Evolutionary conservation across 2,797 vertebrate genomes (phyloP).

Genomic region (Paedocypris micromegethes): DNA sequence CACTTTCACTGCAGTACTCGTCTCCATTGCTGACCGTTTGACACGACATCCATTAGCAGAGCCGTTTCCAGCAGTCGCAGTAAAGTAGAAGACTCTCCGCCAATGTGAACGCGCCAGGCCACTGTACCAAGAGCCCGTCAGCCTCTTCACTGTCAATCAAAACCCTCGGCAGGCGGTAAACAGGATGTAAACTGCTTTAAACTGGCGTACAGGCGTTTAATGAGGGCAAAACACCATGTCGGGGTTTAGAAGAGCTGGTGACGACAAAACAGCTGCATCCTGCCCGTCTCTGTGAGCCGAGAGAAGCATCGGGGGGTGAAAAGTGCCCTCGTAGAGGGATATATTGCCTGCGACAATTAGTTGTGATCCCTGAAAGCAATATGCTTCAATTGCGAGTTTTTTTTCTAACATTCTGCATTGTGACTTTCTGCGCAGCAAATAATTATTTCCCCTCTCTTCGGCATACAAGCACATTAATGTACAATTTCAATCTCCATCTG

Average conservation of each 20-base stretch:
- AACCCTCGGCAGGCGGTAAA: slow-evolving; percentile 59
- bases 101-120: slow-evolving; percentile 4
- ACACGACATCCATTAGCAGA: slow-evolving; percentile 42
- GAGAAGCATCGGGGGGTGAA: slow-evolving; percentile 35
- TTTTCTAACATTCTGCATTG: slow-evolving; percentile 44
- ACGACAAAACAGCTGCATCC: background rate
- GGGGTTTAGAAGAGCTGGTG: slow-evolving; percentile 18
- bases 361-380: slow-evolving; percentile 49
- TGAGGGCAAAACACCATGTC: slow-evolving; percentile 2
- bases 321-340: slow-evolving; percentile 45
- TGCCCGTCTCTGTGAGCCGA: slow-evolving; percentile 7
- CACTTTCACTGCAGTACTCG: slow-evolving; percentile 2
- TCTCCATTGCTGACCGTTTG: slow-evolving; percentile 47
- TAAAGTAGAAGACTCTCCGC: slow-evolving; percentile 9
- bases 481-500: slow-evolving; percentile 78
- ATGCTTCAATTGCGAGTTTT: slow-evolving; percentile 44
- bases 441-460: slow-evolving; percentile 61
- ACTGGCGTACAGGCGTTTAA: slow-evolving; percentile 35
- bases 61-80: slow-evolving; percentile 12
- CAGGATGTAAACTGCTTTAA: slow-evolving; percentile 68
- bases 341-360: slow-evolving; percentile 51
- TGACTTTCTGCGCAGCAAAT: slow-evolving; percentile 51
- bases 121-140: slow-evolving; percentile 37
- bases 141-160: slow-evolving; percentile 60
- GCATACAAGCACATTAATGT: slow-evolving; percentile 65